Percentiles rank a stretch among this genome's conserved stretches.
These are phyloP conservation scores for Salmo trutta DNA, from an alignment of 2,797 vertebrate genomes.

Conservation along the genomic window DNA sequence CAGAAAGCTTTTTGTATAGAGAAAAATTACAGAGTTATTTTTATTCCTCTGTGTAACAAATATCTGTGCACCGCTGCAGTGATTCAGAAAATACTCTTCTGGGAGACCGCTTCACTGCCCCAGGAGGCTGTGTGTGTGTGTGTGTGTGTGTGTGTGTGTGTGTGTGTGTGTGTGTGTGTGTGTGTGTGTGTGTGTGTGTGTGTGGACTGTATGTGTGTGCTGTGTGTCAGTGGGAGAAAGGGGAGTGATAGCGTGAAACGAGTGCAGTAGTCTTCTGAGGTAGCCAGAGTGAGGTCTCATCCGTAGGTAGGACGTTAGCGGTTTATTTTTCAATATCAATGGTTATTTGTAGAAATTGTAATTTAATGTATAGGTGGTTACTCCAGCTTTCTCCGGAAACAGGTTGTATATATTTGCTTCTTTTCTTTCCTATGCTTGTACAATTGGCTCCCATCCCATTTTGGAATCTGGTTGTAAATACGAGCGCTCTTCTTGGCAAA, in stretches of 20 bases:
- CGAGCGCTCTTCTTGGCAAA: constrained; percentile 87
- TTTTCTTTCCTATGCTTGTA: constrained; percentile 89
- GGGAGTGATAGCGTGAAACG: constrained; percentile 17
- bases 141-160: constrained; percentile 45
- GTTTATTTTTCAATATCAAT: constrained; percentile 87
- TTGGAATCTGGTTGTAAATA: constrained; percentile 99
- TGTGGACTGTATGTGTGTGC: constrained; percentile 8
- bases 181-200: constrained; percentile 12
- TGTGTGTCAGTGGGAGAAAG: constrained; percentile 16
- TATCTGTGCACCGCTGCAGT: constrained; percentile 77
- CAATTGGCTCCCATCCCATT: constrained; percentile 90
- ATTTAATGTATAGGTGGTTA: constrained; percentile 99
- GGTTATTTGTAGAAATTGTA: constrained; percentile 98
- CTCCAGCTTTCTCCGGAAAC: constrained; percentile 88
- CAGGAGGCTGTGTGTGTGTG: constrained; percentile 59
- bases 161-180: constrained; percentile 17
- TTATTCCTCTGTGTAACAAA: constrained; percentile 87
- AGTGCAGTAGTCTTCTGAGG: constrained; percentile 61
- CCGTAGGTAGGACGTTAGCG: constrained; percentile 71
- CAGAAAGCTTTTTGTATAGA: constrained; percentile 89
- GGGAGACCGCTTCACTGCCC: constrained; percentile 63
- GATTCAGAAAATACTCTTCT: constrained; percentile 69
- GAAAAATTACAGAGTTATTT: constrained; percentile 83
- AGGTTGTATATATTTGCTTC: constrained; percentile 93
- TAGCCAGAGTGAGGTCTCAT: constrained; percentile 56